Base-by-base conservation (phyloP, 1,140 invertebrate species). In the Papilio glaucus region DNA sequence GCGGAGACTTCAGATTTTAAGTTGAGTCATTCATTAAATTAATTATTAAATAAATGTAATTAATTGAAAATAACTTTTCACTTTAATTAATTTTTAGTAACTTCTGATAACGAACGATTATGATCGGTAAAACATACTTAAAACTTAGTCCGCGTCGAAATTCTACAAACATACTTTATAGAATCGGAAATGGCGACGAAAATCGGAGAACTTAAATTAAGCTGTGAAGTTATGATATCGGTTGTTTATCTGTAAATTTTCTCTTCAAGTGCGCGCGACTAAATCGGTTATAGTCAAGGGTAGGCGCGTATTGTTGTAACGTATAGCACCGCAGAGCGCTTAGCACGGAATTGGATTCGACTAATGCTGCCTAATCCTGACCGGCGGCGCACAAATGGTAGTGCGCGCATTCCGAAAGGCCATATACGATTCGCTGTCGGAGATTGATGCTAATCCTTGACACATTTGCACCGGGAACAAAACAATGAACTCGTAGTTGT, bases 291-390 rank as follows among this genome's bases (percentile, higher is more conserved):
- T 73, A 79, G 79, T 85, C 77, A 80, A 78, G 74, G 70, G 74
- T 72, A 73, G 69, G 71, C 62, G 72, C 72, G 72, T 80, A 80
- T 82, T 71, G 80, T 75, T 76, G 80, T 82, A 86, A 89, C 86
- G 82, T 84, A 88, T 89, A 81, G 84, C 76, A 76, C 85, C 78
- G 86, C 87, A 90, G 75, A 87, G 84, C 79, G 88, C 88, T 92
- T 87, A 90, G 83, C 80, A 85, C 77, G 84, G 84, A 89, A 90
- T 90, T 90, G 88, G 88, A 90, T 92, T 90, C 90, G 88, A 83
- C 85, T 92, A 90, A 90, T 90, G 80, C 90, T 76, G 68, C 81
- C 87, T 92, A 92, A 92, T 92, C 90, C 90, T 86, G 79, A 83
- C 81, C 82, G 79, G 85, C 81, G 78, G 82, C 84, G 81, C 84